Evolutionary conservation across 2,888 invertebrate species (phyloP).

Genomic region (Drosophila prostipennis): DNA sequence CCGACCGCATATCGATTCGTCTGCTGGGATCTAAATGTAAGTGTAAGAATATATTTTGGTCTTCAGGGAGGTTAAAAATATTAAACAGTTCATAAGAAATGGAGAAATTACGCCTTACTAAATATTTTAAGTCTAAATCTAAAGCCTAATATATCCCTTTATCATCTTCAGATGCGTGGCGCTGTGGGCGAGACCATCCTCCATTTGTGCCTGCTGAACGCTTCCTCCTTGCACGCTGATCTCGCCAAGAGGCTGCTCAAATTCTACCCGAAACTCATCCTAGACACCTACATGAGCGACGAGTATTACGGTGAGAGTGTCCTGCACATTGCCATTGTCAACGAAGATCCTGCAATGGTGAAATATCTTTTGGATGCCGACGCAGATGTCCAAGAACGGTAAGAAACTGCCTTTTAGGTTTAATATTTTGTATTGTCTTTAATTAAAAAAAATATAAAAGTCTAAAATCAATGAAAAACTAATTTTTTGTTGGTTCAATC

Average conservation of each 20-base stretch:
- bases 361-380: slow-evolving; percentile 96
- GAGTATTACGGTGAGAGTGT: slow-evolving; percentile 99
- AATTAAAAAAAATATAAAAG: too few relatives aligned
- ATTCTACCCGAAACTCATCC: slow-evolving; percentile 97
- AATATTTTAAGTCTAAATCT: too few relatives aligned
- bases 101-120: too few relatives aligned
- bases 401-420: neutral
- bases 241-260: slow-evolving; percentile 95
- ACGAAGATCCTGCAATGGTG: slow-evolving; percentile 99
- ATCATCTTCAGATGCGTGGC: slow-evolving; percentile 89
- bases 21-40: slow-evolving; percentile 94
- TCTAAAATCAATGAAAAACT: too few relatives aligned
- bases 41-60: slow-evolving; percentile 9
- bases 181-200: slow-evolving; percentile 98
- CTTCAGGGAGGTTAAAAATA: too few relatives aligned
- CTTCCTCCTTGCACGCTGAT: slow-evolving; percentile 95
- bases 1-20: slow-evolving; percentile 91
- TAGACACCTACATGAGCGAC: slow-evolving; percentile 97
- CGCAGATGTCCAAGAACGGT: slow-evolving; percentile 93
- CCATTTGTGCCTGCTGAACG: slow-evolving; percentile 96
- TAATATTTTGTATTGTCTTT: too few relatives aligned
- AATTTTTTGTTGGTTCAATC: too few relatives aligned
- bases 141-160: neutral
- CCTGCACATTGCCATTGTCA: slow-evolving; percentile 98
- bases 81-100: too few relatives aligned